phyloP scores from a whole-genome alignment of 1,140 invertebrate species.

The Procambarus clarkii region DNA sequence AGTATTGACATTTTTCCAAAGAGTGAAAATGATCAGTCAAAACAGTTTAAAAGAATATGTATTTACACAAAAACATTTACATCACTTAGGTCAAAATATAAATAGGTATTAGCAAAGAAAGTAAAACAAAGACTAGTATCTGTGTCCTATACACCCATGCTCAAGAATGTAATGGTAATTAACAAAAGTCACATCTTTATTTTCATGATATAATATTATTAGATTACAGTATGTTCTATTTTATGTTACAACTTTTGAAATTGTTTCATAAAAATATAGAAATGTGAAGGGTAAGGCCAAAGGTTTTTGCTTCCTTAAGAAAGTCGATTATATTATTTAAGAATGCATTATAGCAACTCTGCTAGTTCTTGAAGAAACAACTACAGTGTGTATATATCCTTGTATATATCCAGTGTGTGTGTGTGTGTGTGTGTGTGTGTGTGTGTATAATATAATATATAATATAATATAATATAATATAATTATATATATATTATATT shows the following conservation, averaged over 20 bases:
- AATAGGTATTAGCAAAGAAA: no score
- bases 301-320: neutral
- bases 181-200: neutral
- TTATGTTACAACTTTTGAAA: neutral
- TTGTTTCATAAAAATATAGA: neutral
- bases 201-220: neutral
- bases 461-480: no score
- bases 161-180: neutral
- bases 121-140: neutral
- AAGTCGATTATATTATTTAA: neutral
- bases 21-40: no score
- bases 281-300: constrained; percentile 6
- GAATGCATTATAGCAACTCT: neutral
- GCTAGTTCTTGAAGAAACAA: neutral
- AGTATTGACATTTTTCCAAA: no score
- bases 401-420: no score
- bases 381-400: no score
- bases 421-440: no score
- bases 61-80: no score
- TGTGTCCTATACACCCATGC: neutral
- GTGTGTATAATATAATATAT: no score
- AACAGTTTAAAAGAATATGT: no score
- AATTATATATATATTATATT: no score
- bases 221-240: neutral
- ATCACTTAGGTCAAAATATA: no score